These are phyloP conservation scores for Paramormyrops hopkinsi DNA, from an alignment of 2,797 vertebrate species.

Conservation along the genomic window DNA sequence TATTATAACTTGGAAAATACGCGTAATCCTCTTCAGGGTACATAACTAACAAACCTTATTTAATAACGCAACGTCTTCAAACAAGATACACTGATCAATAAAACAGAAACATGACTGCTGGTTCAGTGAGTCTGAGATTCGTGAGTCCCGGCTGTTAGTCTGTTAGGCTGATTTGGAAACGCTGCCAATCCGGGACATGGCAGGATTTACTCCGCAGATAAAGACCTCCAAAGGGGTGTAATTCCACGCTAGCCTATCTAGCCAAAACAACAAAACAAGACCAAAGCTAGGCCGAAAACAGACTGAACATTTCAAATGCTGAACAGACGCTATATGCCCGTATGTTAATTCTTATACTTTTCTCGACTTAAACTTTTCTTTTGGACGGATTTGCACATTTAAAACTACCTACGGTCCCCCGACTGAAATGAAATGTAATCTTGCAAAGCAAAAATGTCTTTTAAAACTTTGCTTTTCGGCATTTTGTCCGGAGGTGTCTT, in stretches of 20 bases:
- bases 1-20: neutral
- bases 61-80: neutral
- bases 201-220: slow-evolving; percentile 61
- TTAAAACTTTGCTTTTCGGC: neutral
- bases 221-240: slow-evolving; percentile 56
- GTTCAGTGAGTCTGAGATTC: slow-evolving; percentile 20
- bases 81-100: neutral
- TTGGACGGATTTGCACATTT: neutral
- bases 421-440: neutral
- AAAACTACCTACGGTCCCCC: neutral
- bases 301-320: neutral
- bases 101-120: neutral
- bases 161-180: slow-evolving; percentile 38
- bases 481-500: neutral
- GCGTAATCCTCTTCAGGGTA: neutral
- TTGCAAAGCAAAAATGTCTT: neutral
- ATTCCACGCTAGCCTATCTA: slow-evolving; percentile 51
- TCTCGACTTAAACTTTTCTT: neutral
- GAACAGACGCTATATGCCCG: neutral
- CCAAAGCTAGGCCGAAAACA: slow-evolving; percentile 20
- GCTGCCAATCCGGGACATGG: slow-evolving; percentile 60
- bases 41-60: neutral
- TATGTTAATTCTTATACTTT: neutral
- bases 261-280: slow-evolving; percentile 42
- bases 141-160: slow-evolving; percentile 38